Evolutionary conservation across 35 echinoderm and acorn worm species (phyloP).

Genomic region (Ophiothrix spiculata): DNA sequence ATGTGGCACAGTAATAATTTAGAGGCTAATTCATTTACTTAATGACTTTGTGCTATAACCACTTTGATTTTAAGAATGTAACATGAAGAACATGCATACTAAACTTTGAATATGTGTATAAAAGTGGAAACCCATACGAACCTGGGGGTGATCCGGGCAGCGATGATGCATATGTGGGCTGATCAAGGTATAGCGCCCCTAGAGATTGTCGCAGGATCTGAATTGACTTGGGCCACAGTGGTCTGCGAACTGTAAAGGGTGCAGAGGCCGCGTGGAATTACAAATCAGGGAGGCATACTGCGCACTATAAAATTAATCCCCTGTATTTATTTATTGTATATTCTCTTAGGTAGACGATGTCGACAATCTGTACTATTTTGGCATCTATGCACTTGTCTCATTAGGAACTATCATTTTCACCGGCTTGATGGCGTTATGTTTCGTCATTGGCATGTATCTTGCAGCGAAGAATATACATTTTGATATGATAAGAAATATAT

Average conservation of each 20-base stretch:
- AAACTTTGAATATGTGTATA: no score
- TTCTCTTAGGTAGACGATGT: not conserved
- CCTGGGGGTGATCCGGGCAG: no score
- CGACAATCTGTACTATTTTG: not conserved
- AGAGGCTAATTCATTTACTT: no score
- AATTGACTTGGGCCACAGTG: no score
- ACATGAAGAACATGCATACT: no score
- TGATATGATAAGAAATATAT: not conserved
- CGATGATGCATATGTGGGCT: not conserved
- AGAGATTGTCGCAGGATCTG: not conserved
- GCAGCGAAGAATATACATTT: not conserved
- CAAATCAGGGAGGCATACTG: no score
- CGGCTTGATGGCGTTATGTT: not conserved
- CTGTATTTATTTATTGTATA: not conserved
- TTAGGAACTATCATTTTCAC: not conserved
- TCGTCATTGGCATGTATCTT: not conserved
- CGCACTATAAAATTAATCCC: not conserved
- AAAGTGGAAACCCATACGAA: no score
- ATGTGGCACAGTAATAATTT: no score
- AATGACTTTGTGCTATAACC: no score
- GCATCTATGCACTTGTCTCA: not conserved
- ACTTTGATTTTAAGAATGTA: no score
- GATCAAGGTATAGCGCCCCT: not conserved
- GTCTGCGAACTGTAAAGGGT: no score
- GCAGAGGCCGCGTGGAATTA: no score